These are phyloP conservation scores for Cataglyphis livida DNA, from an alignment of 2,888 invertebrate species.

Conservation along the genomic window DNA sequence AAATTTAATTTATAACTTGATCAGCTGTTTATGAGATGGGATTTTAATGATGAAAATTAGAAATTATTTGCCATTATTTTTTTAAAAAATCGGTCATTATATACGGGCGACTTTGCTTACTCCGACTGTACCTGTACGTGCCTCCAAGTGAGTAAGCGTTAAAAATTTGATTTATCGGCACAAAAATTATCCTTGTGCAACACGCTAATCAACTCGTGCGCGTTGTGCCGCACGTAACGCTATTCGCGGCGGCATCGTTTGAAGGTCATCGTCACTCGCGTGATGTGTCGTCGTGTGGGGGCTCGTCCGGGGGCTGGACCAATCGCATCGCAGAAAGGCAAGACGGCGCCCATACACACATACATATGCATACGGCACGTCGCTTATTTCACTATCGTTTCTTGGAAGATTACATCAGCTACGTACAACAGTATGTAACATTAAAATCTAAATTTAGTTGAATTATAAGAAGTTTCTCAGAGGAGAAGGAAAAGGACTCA, in stretches of 20 bases:
- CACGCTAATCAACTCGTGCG: conserved; percentile 28
- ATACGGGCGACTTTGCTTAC: background rate
- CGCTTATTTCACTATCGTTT: conserved; percentile 49
- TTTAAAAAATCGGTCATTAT: background rate
- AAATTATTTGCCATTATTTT: too few species aligned
- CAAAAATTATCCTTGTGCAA: conserved; percentile 21
- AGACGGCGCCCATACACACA: conserved; percentile 60
- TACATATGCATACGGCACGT: conserved; percentile 46
- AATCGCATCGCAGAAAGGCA: conserved; percentile 77
- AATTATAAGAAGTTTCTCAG: conserved; percentile 1
- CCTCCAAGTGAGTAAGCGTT: background rate
- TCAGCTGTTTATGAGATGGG: background rate
- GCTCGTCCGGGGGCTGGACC: conserved; percentile 78
- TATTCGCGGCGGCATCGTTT: conserved; percentile 7
- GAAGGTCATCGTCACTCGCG: conserved; percentile 43
- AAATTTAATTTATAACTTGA: background rate
- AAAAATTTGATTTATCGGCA: conserved; percentile 22
- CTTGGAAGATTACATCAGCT: background rate
- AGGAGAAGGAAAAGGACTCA: conserved; percentile 9
- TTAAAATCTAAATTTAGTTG: background rate
- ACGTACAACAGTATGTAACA: background rate
- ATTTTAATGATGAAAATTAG: background rate
- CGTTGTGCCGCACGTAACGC: background rate
- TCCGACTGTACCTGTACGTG: background rate
- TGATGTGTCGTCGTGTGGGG: conserved; percentile 72